These are phyloP conservation scores for Ceriagrion tenellum DNA, from an alignment of 2,888 invertebrate genomes.

Conservation along the genomic window DNA sequence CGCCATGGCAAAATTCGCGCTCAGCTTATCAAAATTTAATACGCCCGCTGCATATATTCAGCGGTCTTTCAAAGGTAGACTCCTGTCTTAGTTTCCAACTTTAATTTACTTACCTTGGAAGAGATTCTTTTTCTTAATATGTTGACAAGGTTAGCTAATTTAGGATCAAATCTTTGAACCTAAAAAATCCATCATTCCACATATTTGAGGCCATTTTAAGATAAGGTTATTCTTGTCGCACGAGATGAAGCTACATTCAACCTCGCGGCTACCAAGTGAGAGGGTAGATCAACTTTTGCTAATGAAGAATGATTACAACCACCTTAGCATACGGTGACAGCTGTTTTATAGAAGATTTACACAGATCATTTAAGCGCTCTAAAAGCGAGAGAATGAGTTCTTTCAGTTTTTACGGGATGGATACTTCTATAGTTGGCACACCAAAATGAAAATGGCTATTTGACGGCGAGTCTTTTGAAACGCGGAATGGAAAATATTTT, in stretches of 20 bases:
- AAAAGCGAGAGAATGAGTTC: background rate
- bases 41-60: background rate
- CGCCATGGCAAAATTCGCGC: background rate
- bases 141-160: slow-evolving; percentile 23
- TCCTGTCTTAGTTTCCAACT: background rate
- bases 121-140: background rate
- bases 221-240: background rate
- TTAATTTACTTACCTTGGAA: slow-evolving; percentile 11
- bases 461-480: background rate
- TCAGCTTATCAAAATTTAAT: background rate
- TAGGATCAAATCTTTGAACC: background rate
- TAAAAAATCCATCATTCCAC: background rate
- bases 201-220: background rate
- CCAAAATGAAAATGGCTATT: background rate
- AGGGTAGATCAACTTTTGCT: background rate
- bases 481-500: background rate
- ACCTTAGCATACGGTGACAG: background rate
- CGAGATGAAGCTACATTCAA: background rate
- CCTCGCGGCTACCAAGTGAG: background rate
- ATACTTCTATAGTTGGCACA: background rate
- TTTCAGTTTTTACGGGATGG: background rate
- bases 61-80: background rate
- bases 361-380: background rate
- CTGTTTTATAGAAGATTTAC: background rate
- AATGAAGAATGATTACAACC: background rate